Evolutionary conservation across 2,113 vertebrate genomes (phyloP), one percentile per base, ranked within the genome.

Genomic region (Lethenteron reissneri): DNA sequence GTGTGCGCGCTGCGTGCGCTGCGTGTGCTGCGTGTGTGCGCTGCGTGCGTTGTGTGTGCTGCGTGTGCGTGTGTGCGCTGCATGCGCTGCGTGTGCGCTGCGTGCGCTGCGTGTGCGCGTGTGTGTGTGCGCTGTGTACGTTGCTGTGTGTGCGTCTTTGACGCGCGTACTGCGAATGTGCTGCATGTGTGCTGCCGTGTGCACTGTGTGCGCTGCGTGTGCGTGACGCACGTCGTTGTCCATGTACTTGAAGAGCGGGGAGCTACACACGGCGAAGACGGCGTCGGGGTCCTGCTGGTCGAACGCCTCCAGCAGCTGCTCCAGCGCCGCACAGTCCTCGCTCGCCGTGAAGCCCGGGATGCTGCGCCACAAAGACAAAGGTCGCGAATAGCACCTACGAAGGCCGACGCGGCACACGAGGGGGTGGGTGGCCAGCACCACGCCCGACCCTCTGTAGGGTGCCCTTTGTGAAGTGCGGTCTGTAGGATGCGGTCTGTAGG

Each of bases 191-290:
- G 62, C 15, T 64, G 14, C 15, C 62, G 5, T 19, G 17, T 19
- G 17, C 17, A 19, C 17, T 19, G 17, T 68, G 62, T n/a, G 19
- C 19, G 19, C 62, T n/a, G 19, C 62, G 19, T 68, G 15, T 8
- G 19, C 15, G 19, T 56, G 56, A 85, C 94, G 95, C 82, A 99
- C 92, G 3, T 97, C 94, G 62, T 97, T 97, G 79, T 97, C 94
- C 94, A 99, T 97, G 81, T 97, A 97, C 77, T 99, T 99, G 78
- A 99, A 88, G 12, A 99, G 82, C 3, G 94, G 89, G 0, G 84
- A 94, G 80, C 86, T 90, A 78, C 94, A 99, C 62, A 99, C 85
- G 2, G 86, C 85, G 3, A 83, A 86, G 58, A 89, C 85, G 73
- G 87, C 85, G 71, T 97, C 94, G 76, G 95, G 92, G 72, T 99